Evolutionary conservation across 1,140 invertebrate genomes (phyloP).

Genomic region (Pollicipes pollicipes): DNA sequence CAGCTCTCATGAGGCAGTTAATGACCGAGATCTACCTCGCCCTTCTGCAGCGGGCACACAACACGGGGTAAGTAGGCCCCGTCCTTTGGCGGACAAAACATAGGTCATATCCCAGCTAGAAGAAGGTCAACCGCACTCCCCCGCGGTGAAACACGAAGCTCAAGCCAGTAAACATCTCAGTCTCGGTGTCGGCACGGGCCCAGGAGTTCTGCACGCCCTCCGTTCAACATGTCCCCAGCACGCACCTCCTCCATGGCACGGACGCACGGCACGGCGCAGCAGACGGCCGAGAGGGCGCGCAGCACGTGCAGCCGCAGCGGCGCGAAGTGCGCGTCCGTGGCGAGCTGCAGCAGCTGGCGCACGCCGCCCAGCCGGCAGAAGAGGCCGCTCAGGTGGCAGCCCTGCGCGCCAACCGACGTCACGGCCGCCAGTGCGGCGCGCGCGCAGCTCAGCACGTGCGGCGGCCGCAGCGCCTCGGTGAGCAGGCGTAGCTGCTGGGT

Average conservation of each 20-base stretch:
- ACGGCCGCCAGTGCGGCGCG: constrained; percentile 15
- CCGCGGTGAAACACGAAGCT: no score
- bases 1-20: no score
- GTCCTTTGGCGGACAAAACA: no score
- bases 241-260: constrained; percentile 52
- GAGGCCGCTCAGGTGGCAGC: constrained; percentile 38
- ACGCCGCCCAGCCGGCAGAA: constrained; percentile 41
- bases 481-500: constrained; percentile 21
- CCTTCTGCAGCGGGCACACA: no score
- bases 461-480: constrained; percentile 19
- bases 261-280: constrained; percentile 48
- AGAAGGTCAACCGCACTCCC: no score
- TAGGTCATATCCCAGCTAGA: no score
- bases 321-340: constrained; percentile 37
- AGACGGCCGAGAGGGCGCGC: constrained; percentile 53
- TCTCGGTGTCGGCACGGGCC: no score
- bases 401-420: constrained; percentile 27
- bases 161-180: no score
- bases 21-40: no score
- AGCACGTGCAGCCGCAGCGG: constrained; percentile 43
- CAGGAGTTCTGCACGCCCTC: neutral
- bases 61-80: no score
- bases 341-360: constrained; percentile 39
- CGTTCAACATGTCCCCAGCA: constrained; percentile 5
- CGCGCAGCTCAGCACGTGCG: constrained; percentile 16